phyloP scores from a whole-genome alignment of 2,888 invertebrate genomes.

The Lysandra coridon region DNA sequence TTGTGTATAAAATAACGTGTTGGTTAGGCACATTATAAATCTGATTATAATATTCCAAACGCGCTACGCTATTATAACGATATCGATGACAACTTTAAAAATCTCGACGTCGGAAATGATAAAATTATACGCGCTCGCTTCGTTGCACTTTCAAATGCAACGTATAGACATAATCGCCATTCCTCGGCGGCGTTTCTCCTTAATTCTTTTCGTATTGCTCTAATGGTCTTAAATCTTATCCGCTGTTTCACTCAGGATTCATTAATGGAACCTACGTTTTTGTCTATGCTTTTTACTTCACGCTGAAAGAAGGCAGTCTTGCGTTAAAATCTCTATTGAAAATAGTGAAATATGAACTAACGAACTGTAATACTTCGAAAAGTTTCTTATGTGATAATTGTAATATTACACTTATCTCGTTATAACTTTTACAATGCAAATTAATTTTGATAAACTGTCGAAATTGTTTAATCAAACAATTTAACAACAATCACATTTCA shows the following conservation, averaged over 20 bases:
- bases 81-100: slow-evolving; percentile 18
- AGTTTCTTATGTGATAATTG: too few species aligned
- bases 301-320: not conserved
- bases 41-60: slow-evolving; percentile 10
- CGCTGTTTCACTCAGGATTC: slow-evolving; percentile 1
- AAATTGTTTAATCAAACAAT: slow-evolving; percentile 31
- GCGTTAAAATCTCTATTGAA: too few species aligned
- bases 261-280: slow-evolving; percentile 15
- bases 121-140: slow-evolving; percentile 27
- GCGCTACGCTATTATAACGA: not conserved
- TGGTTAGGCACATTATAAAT: not conserved
- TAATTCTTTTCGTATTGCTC: slow-evolving; percentile 22
- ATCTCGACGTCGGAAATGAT: slow-evolving; percentile 11
- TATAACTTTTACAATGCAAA: too few species aligned
- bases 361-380: too few species aligned
- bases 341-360: too few species aligned
- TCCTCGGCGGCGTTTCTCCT: slow-evolving; percentile 13
- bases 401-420: too few species aligned
- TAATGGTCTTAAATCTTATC: slow-evolving; percentile 21
- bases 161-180: slow-evolving; percentile 19
- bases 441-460: not conserved
- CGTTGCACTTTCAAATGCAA: slow-evolving; percentile 27
- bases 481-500: slow-evolving; percentile 36
- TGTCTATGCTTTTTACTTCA: not conserved
- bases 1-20: not conserved